These are phyloP conservation scores for Nomada fabriciana DNA, from an alignment of 2,888 invertebrate genomes.

Conservation along the genomic window DNA sequence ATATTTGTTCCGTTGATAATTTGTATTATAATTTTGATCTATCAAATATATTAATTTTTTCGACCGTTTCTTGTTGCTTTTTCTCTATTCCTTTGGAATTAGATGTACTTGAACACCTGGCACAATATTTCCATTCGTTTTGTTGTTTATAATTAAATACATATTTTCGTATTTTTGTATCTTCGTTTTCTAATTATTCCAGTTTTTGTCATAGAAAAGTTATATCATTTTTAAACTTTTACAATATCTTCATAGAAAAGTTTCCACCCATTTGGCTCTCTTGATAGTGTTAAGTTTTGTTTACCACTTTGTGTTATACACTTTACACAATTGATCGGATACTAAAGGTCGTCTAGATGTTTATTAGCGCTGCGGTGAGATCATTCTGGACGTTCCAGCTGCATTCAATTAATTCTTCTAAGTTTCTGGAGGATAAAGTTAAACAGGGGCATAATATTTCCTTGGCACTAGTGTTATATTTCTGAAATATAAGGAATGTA, in stretches of 20 bases:
- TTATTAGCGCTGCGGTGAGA: conserved; percentile 24
- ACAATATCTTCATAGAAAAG: not conserved
- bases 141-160: conserved; percentile 1
- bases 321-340: conserved; percentile 1
- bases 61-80: not conserved
- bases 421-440: not conserved
- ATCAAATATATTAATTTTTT: not conserved
- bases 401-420: conserved; percentile 8
- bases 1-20: not conserved
- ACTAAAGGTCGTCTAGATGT: conserved; percentile 31
- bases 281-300: not conserved
- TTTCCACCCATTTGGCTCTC: not conserved
- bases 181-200: not conserved
- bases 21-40: not conserved
- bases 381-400: not conserved
- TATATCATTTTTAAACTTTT: no score
- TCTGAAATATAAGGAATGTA: not conserved
- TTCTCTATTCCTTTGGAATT: not conserved
- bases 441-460: not conserved
- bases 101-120: not conserved
- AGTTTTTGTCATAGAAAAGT: not conserved
- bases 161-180: no score
- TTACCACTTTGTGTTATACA: not conserved
- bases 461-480: not conserved
- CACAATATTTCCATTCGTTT: conserved; percentile 3